Base-by-base conservation (phyloP, 2,888 invertebrate genomes). In the Nipponacmea schrenckii region DNA sequence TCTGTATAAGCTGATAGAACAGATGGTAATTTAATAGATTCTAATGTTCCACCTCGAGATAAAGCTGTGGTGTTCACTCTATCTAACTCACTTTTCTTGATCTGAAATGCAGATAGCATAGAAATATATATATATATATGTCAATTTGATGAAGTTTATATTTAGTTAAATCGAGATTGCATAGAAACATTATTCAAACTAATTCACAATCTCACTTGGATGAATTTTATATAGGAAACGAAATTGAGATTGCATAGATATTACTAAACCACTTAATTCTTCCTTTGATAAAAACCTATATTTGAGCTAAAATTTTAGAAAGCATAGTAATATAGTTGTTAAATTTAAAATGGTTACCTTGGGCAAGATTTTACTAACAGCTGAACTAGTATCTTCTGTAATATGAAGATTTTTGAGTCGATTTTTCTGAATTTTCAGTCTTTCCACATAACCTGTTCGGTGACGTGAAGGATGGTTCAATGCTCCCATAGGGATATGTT, bases 381-480 rank as follows among this genome's bases (percentile, higher is more conserved):
- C 27, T 5, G 62, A 48, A 15, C 45, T 27, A n/a, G 64, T 56
- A 24, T 69, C 67, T 7, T 71, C 71, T 4, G 67, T 46, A 26
- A 48, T 44, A 26, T 75, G 71, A 44, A 75, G 64, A 17, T 68
- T 68, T 46, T 67, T 67, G 8, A 75, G 64, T n/a, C 73, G 67
- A 39, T 75, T 71, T 27, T 65, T 71, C 73, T 75, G 75, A 20
- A 75, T 70, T 65, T 75, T 75, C 67, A 71, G 73, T 31, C 75
- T 64, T 62, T 69, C 68, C 10, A 75, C 70, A 31, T 71, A 75
- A 44, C 75, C 73, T n/a, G 70, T 67, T 5, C 64, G 45, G 7
- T 63, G 50, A 15, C 44, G 65, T 10, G 56, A 39, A 26, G 50
- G 66, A 20, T 20, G 56, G 14, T 56, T 24, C 20, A 56, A 24